Evolutionary conservation across 2,797 vertebrate genomes (phyloP), one percentile per base, ranked within the genome.

Genomic region (Danio aesculapii): DNA sequence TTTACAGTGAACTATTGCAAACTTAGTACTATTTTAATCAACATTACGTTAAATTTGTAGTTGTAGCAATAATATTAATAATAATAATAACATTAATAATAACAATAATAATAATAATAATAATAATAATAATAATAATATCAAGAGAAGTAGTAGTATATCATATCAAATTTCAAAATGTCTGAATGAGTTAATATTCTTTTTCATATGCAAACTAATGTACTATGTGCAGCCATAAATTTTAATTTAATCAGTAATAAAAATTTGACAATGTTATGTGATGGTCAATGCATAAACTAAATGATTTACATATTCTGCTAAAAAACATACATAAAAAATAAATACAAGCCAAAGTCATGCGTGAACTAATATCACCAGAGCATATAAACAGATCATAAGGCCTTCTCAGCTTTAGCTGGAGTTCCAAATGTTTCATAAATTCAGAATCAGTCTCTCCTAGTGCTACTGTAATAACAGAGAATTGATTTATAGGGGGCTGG

Each of bases 381-480:
- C 16, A 17, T 68, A 41, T 30, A 79, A 79, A 72, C 70, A 81
- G 66, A 57, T 74, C 11, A 53, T 55, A 80, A 73, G 52, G 44
- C 16, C 62, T 66, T 9, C 49, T 64, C 14, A 30, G 69, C 52
- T 63, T 62, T 19, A 59, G 61, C 78, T 55, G 43, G 50, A 68
- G 59, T 73, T 46, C 73, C 50, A 57, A 80, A 81, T 74, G 70
- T 62, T 67, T 80, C 79, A 81, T 81, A 81, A 74, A 81, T 74
- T 81, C 75, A 81, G 75, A 44, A 83, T 73, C 77, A 39, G 77
- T 53, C 63, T 74, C 80, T 83, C 71, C 75, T 87, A 58, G 9
- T 73, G 72, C 84, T 81, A 87, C 77, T 64, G 80, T 83, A 78
- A 78, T 78, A 77, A 82, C 69, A 66, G 84, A 84, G 44, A 73